phyloP scores from a whole-genome alignment of 2,888 invertebrate species.

The Tromatobia lineatoria region DNA sequence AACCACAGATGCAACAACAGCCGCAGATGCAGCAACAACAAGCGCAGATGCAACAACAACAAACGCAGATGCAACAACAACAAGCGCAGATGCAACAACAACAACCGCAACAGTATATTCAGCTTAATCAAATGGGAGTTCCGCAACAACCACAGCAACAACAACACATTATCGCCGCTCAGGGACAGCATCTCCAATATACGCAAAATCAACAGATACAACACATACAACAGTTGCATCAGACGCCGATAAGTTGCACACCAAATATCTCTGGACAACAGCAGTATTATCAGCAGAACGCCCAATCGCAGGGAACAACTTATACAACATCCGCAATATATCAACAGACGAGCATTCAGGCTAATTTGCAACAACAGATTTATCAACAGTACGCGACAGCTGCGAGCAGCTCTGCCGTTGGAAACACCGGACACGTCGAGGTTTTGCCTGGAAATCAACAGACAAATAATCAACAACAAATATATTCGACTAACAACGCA shows the following conservation, averaged over 20 bases:
- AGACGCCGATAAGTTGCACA: conserved; percentile 76
- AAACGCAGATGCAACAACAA: conserved; percentile 70
- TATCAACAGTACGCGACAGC: conserved; percentile 62
- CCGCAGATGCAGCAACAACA: conserved; percentile 74
- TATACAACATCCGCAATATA: conserved; percentile 54
- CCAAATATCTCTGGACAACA: conserved; percentile 77
- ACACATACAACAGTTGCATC: conserved; percentile 83
- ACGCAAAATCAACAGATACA: conserved; percentile 78
- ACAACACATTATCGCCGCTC: conserved; percentile 71
- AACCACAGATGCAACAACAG: conserved; percentile 69
- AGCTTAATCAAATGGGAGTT: conserved; percentile 36
- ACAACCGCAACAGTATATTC: conserved; percentile 69
- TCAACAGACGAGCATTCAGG: conserved; percentile 63
- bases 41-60: conserved; percentile 61
- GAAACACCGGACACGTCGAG: conserved; percentile 45
- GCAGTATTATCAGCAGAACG: conserved; percentile 69
- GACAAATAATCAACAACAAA: conserved; percentile 44
- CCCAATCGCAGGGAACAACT: conserved; percentile 44
- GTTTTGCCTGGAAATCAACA: conserved; percentile 43
- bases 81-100: conserved; percentile 73
- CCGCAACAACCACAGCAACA: conserved; percentile 72
- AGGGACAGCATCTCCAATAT: conserved; percentile 69
- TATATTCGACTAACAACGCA: conserved; percentile 71
- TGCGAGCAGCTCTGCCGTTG: conserved; percentile 23
- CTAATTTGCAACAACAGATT: conserved; percentile 64